Evolutionary conservation across 2,888 invertebrate genomes (phyloP).

Genomic region (Acleris laterana): DNA sequence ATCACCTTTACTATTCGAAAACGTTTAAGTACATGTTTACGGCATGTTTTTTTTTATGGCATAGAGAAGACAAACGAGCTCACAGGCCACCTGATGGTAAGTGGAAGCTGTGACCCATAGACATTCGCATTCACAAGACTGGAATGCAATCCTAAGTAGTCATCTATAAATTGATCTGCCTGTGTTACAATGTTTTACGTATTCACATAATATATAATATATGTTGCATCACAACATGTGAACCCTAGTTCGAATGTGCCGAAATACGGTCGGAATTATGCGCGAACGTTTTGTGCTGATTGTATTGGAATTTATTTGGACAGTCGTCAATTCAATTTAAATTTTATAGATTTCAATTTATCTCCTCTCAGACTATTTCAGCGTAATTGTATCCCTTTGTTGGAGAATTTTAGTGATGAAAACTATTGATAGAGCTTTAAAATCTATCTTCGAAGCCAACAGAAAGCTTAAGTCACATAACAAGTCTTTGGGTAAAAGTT

Average conservation of each 20-base stretch:
- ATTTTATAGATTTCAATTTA: conserved; percentile 21
- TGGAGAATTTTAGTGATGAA: neutral
- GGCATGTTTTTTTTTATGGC: too few relatives aligned
- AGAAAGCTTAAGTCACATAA: too few relatives aligned
- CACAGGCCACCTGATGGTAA: too few relatives aligned
- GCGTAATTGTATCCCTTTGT: neutral
- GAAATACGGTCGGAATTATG: conserved; percentile 16
- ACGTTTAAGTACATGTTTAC: too few relatives aligned
- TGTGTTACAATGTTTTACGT: neutral
- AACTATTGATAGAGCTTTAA: neutral
- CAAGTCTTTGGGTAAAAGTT: too few relatives aligned
- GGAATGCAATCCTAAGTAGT: too few relatives aligned
- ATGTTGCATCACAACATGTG: neutral
- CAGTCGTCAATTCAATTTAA: conserved; percentile 36
- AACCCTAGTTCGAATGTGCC: conserved; percentile 1
- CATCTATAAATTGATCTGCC: too few relatives aligned
- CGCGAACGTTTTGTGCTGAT: conserved; percentile 27
- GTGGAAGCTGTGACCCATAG: too few relatives aligned
- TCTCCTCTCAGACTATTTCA: conserved; percentile 7
- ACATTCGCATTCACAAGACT: too few relatives aligned
- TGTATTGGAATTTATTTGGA: conserved; percentile 33
- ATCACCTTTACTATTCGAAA: too few relatives aligned
- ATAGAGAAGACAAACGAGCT: too few relatives aligned
- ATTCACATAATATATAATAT: neutral
- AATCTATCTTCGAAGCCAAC: too few relatives aligned